Conservation (phyloP, 2,888 invertebrate genomes). For the Xestoiulus laeticollis region DNA sequence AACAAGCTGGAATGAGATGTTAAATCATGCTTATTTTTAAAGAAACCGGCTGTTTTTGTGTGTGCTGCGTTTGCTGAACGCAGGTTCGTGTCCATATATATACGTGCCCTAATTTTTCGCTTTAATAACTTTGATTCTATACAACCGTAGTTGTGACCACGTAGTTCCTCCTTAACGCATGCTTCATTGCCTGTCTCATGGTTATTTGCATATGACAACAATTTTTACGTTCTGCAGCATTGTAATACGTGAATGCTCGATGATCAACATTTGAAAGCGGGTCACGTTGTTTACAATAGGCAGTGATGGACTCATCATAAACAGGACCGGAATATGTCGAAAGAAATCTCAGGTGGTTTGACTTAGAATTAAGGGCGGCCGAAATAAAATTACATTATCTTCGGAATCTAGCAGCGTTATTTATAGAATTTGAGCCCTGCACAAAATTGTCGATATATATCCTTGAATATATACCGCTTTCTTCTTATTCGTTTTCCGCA, state of each 20-base stretch:
- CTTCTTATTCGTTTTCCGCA: not conserved
- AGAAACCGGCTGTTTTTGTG: not conserved
- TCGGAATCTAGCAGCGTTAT: constrained; percentile 3
- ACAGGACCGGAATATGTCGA: constrained; percentile 10
- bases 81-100: not conserved
- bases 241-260: not conserved
- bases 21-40: not conserved
- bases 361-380: not conserved
- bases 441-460: not conserved
- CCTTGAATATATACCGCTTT: not conserved
- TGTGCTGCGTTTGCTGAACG: not conserved
- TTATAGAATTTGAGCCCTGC: not conserved
- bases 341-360: constrained; percentile 29
- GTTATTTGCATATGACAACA: constrained; percentile 24
- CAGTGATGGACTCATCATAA: constrained; percentile 9
- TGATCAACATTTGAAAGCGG: constrained; percentile 1
- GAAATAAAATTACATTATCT: constrained; percentile 19
- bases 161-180: not conserved
- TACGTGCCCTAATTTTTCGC: not conserved
- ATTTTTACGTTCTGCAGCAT: not conserved
- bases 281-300: constrained; percentile 38
- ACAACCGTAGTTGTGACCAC: not conserved
- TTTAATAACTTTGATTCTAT: not conserved
- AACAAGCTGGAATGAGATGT: no score
- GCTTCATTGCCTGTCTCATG: not conserved